A percentile compares a stretch with the other conserved stretches of the same genome.
These are phyloP conservation scores for Spisula subtruncata DNA, from an alignment of 2,888 invertebrate genomes.

Conservation along the genomic window DNA sequence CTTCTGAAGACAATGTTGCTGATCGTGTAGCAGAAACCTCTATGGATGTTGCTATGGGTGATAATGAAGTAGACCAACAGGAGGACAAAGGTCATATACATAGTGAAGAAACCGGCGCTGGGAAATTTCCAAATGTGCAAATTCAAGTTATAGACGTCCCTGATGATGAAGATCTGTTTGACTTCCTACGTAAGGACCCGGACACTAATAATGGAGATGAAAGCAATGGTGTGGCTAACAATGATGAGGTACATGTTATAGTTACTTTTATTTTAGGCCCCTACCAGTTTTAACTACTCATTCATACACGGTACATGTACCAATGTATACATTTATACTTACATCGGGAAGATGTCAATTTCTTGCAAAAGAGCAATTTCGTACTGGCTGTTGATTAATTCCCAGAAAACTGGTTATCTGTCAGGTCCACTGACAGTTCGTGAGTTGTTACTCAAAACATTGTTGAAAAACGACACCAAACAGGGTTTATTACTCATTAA, in stretches of 20 bases:
- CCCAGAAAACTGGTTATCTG: too few relatives aligned
- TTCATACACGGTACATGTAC: too few relatives aligned
- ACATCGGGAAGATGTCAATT: too few relatives aligned
- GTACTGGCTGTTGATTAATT: too few relatives aligned
- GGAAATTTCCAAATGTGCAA: constrained; percentile 39
- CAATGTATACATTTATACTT: too few relatives aligned
- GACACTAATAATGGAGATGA: background rate
- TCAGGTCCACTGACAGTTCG: too few relatives aligned
- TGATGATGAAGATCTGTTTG: constrained; percentile 70
- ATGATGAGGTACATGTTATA: background rate
- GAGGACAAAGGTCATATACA: too few relatives aligned
- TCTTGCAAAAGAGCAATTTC: background rate
- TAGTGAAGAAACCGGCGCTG: background rate
- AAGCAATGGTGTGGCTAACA: background rate
- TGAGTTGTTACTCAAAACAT: too few relatives aligned
- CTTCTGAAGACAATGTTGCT: background rate
- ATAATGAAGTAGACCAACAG: background rate
- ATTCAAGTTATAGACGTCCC: constrained; percentile 53
- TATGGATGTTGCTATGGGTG: background rate
- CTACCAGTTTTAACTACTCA: too few relatives aligned
- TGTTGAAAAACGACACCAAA: too few relatives aligned
- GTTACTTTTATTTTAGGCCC: too few relatives aligned
- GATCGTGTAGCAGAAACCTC: background rate
- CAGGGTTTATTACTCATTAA: too few relatives aligned
- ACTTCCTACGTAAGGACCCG: constrained; percentile 39